Conservation (phyloP, 2,113 vertebrate species). For the Aleadryas rufinucha region DNA sequence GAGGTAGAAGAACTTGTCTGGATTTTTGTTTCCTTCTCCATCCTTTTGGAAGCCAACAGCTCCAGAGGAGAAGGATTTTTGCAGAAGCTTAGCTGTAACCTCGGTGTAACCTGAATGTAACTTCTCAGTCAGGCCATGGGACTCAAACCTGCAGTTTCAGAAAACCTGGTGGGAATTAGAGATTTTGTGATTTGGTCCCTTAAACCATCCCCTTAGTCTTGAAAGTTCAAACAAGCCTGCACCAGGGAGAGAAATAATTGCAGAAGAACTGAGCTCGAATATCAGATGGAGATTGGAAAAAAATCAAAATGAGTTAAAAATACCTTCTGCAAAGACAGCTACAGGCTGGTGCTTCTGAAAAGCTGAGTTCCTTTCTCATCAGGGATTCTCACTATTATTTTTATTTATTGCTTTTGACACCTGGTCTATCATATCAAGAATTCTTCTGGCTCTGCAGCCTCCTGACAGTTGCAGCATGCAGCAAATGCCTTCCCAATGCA, state of each 20-base stretch:
- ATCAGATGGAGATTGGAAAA: background rate
- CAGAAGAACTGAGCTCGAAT: background rate
- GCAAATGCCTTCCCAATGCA: background rate
- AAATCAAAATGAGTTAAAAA: conserved; percentile 9
- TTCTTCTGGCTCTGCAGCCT: background rate
- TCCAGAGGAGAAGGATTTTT: background rate
- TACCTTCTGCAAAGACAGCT: background rate
- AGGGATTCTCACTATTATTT: background rate
- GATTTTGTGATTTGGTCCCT: background rate
- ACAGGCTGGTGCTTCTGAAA: background rate
- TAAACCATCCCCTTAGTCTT: background rate
- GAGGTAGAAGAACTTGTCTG: background rate
- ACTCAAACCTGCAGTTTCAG: background rate
- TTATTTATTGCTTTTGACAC: conserved; percentile 49
- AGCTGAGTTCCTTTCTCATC: background rate
- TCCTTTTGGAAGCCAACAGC: background rate
- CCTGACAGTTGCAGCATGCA: background rate
- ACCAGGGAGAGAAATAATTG: background rate
- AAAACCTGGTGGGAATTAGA: background rate
- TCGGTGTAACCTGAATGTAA: background rate
- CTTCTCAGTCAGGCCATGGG: background rate
- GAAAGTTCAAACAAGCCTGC: background rate
- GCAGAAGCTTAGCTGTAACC: background rate
- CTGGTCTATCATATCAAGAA: background rate
- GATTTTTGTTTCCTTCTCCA: background rate